These are phyloP conservation scores for Perognathus longimembris DNA, from an alignment of 2,113 vertebrate genomes.

Conservation along the genomic window DNA sequence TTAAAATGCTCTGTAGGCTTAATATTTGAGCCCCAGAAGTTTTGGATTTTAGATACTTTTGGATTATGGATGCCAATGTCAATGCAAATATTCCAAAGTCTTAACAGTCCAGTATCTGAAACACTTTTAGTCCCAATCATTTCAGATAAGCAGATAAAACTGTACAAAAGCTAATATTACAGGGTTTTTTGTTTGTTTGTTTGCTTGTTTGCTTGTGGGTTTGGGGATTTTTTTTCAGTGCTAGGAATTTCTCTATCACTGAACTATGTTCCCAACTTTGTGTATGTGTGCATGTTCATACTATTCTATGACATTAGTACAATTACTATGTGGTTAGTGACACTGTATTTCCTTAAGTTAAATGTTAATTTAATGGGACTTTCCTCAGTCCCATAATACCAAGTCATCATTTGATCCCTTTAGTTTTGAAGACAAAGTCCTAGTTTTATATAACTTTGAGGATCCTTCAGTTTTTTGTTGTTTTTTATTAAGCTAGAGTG, in stretches of 20 bases:
- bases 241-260: background rate
- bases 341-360: background rate
- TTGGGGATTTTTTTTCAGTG: background rate
- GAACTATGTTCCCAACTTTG: background rate
- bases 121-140: background rate
- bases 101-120: background rate
- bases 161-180: background rate
- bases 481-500: background rate
- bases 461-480: background rate
- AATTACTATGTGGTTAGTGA: background rate
- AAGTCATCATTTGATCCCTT: background rate
- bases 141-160: background rate
- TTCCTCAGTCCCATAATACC: background rate
- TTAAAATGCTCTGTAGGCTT: background rate
- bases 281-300: background rate
- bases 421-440: conserved; percentile 1
- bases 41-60: background rate
- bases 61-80: background rate
- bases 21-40: background rate
- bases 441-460: background rate
- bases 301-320: too few species aligned
- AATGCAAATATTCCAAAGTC: background rate
- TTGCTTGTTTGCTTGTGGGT: background rate
- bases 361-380: background rate
- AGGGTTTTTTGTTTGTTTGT: too few species aligned